These are phyloP conservation scores for Oligia latruncula DNA, from an alignment of 2,888 invertebrate genomes.

Conservation along the genomic window DNA sequence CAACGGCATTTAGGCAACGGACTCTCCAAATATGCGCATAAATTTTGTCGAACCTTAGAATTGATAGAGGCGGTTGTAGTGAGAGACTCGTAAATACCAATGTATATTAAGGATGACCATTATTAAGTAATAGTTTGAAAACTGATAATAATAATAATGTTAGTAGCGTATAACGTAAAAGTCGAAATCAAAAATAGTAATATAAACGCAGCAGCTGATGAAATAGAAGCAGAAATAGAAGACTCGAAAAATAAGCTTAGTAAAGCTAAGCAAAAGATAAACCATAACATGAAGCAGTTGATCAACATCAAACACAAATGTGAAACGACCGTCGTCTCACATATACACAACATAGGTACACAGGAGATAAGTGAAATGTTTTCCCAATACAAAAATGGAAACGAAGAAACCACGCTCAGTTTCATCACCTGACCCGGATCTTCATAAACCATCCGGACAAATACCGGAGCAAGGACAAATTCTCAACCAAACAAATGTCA, in stretches of 20 bases:
- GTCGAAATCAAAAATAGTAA: not conserved
- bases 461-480: slow-evolving; percentile 75
- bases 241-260: not conserved
- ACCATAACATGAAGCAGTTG: not conserved
- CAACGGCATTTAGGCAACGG: too few relatives aligned
- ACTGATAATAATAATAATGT: not conserved
- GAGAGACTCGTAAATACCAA: slow-evolving; percentile 25
- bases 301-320: not conserved
- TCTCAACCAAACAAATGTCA: slow-evolving; percentile 63
- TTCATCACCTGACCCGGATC: slow-evolving; percentile 70
- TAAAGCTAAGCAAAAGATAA: not conserved
- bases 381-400: slow-evolving; percentile 39
- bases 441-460: slow-evolving; percentile 63
- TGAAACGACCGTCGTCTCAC: not conserved
- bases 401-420: slow-evolving; percentile 37
- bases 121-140: not conserved
- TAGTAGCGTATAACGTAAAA: not conserved
- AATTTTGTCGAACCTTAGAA: slow-evolving; percentile 32
- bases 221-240: not conserved
- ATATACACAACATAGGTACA: not conserved
- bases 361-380: slow-evolving; percentile 24
- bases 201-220: not conserved
- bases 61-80: slow-evolving; percentile 1
- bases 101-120: slow-evolving; percentile 1
- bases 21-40: slow-evolving; percentile 54